phyloP scores from a whole-genome alignment of 64 coral and sea anemone species.

The Dendronephthya gigantea region DNA sequence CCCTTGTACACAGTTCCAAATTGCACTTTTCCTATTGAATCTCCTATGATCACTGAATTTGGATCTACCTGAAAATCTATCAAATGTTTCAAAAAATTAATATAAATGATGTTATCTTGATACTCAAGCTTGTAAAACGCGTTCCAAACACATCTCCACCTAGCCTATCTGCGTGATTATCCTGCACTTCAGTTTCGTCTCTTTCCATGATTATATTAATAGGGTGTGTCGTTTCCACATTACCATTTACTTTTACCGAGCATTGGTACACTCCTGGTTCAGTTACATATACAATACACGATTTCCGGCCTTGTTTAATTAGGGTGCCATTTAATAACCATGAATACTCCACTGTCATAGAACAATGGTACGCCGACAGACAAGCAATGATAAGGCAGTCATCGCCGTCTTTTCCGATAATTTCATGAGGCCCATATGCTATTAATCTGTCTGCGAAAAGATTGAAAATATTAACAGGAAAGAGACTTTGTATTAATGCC shows the following conservation, averaged over 20 bases:
- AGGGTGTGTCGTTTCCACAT: too few relatives aligned
- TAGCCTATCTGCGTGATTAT: too few relatives aligned
- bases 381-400: not conserved
- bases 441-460: not conserved
- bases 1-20: conserved; percentile 32
- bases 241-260: not conserved
- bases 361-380: not conserved
- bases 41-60: not conserved
- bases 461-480: too few relatives aligned
- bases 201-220: too few relatives aligned
- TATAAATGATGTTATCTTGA: too few relatives aligned
- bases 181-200: too few relatives aligned
- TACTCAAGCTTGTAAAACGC: too few relatives aligned
- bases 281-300: not conserved
- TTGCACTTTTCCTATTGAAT: not conserved
- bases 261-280: not conserved
- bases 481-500: too few relatives aligned
- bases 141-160: too few relatives aligned
- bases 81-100: too few relatives aligned
- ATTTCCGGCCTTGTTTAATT: not conserved
- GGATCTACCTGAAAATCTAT: not conserved
- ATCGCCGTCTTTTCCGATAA: not conserved
- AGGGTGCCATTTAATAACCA: not conserved
- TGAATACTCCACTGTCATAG: not conserved
- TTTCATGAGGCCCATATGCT: not conserved